phyloP scores from a whole-genome alignment of 2,797 vertebrate genomes.

The Gastrophryne carolinensis region DNA sequence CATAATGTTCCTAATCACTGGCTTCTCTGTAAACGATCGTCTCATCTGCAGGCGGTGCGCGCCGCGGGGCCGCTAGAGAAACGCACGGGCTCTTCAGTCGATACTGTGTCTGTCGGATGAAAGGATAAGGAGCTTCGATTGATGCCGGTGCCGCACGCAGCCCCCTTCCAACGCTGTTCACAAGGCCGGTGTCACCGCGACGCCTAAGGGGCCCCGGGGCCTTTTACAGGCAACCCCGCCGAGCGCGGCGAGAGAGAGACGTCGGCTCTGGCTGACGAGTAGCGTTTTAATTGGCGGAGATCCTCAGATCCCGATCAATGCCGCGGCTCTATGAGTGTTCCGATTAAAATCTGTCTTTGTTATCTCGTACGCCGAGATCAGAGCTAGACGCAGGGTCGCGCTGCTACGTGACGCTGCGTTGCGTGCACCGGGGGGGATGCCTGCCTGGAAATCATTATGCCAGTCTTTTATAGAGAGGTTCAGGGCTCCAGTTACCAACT shows the following conservation, averaged over 20 bases:
- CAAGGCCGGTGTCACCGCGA: slow-evolving; percentile 1
- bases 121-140: slow-evolving; percentile 29
- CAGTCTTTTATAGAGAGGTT: too few relatives aligned
- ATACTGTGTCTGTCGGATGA: slow-evolving; percentile 39
- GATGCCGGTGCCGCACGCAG: slow-evolving; percentile 31
- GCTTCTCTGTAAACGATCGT: slow-evolving; percentile 23
- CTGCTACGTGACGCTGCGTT: too few relatives aligned
- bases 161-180: slow-evolving; percentile 35
- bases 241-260: neutral
- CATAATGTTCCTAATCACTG: slow-evolving; percentile 20
- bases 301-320: neutral
- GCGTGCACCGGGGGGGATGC: too few relatives aligned
- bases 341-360: neutral
- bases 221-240: neutral
- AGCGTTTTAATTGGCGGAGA: neutral
- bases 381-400: too few relatives aligned
- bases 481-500: too few relatives aligned
- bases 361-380: neutral
- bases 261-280: neutral
- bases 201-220: neutral
- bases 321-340: neutral
- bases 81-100: slow-evolving; percentile 29
- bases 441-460: too few relatives aligned
- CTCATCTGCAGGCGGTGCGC: slow-evolving; percentile 25
- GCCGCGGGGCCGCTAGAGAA: slow-evolving; percentile 18